Base-by-base conservation (phyloP, 1,140 invertebrate species). In the Orussus abietinus region DNA sequence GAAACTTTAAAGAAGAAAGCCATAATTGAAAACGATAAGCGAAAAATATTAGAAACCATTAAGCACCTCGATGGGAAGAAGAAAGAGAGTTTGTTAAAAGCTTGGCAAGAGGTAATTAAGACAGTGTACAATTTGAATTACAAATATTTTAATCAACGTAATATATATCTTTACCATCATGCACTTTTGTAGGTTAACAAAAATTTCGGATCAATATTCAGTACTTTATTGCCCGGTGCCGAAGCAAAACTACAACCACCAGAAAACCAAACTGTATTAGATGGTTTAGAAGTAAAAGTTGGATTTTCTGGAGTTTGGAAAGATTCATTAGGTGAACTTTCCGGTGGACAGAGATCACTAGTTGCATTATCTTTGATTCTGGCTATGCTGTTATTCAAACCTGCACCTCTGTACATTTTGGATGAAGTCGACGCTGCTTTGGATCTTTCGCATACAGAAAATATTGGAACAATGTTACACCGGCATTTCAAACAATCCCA, bases 371-470 rank as follows among this genome's bases (percentile, higher is more conserved):
- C 96, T 2, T 78, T 99, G 5, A 95, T 99, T 51, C 77, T 99
- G 45, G 89, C 96, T 15, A 90, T 99, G 86, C 73, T 99, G 44
- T 78, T 94, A 40, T 99, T 96, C 72, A 96, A 96, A 60, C 96
- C 97, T 4, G 97, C 97, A 9, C 97, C 96, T 1, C 77, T 99
- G 7, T 99, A 99, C 64, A 98, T 99, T 70, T 77, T 99, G 55
- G 97, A 99, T 67, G 96, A 99, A 77, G 92, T 99, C 30, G 97
- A 99, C 72, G 95, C 97, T 4, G 97, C 97, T 3, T 75, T 99
- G 3, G 97, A 99, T 77, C 80, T 98, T 14, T 96, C 91, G 1
- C 97, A 99, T 67, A 99, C 97, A 4, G 92, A 98, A 73, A 99
- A 99, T 74, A 99, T 99, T 61, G 96, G 96, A 2, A 80, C 81